Conservation (phyloP, 2,113 vertebrate genomes). For the Columbina picui region DNA sequence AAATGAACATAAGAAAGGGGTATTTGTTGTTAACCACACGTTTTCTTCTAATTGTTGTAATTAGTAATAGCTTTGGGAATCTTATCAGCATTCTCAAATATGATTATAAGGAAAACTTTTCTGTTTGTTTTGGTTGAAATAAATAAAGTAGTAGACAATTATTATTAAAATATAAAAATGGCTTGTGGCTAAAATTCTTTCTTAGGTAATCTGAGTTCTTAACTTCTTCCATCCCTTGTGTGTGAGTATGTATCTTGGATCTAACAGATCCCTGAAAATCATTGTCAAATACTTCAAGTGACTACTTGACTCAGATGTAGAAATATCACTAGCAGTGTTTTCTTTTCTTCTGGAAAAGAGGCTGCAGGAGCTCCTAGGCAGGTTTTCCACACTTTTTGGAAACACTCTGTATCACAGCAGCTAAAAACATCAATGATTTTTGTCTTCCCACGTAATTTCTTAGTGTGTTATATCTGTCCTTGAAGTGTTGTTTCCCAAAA, state of each 20-base stretch:
- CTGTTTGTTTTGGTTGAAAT: neutral
- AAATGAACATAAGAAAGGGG: neutral
- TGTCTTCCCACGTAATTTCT: constrained; percentile 58
- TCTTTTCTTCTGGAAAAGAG: neutral
- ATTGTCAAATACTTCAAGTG: neutral
- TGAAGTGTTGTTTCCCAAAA: constrained; percentile 57
- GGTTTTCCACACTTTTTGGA: neutral
- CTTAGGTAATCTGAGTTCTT: neutral
- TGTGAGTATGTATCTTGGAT: neutral
- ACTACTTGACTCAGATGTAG: neutral
- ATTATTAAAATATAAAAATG: neutral
- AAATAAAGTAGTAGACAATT: neutral
- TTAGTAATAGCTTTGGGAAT: neutral
- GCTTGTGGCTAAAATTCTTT: neutral
- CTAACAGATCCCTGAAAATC: neutral
- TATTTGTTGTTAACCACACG: neutral
- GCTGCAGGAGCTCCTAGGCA: neutral
- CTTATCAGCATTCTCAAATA: neutral
- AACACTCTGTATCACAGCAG: constrained; percentile 5
- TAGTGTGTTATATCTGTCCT: constrained; percentile 11
- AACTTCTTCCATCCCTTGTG: neutral
- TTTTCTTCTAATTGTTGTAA: neutral
- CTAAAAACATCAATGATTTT: constrained; percentile 44
- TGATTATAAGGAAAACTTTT: neutral
- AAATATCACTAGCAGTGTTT: neutral